Evolutionary conservation across 1,140 invertebrate genomes (phyloP).

Genomic region (Achatina immaculata): DNA sequence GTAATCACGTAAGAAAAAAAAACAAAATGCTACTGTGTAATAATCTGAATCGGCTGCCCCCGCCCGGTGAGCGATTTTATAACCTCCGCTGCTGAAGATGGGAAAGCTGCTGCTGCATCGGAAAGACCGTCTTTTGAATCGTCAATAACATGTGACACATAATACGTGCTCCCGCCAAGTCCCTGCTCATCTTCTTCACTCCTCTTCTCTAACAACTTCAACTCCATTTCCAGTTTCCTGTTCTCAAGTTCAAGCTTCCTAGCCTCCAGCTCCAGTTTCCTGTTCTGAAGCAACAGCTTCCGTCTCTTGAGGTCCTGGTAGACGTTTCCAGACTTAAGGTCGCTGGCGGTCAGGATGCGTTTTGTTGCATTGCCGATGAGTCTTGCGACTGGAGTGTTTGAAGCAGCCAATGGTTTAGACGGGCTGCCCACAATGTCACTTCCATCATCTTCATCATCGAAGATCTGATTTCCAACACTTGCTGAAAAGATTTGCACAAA

Average conservation of each 20-base stretch:
- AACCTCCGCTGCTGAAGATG: constrained; percentile 30
- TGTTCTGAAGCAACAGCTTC: constrained; percentile 13
- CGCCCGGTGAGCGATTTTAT: constrained; percentile 31
- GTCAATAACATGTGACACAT: constrained; percentile 36
- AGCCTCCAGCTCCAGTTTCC: constrained; percentile 32
- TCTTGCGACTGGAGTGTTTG: constrained; percentile 14
- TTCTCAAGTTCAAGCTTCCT: constrained; percentile 32
- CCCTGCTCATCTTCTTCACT: constrained; percentile 12
- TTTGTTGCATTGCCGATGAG: constrained; percentile 34
- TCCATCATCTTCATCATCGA: constrained; percentile 26
- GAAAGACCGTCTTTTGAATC: constrained; percentile 21
- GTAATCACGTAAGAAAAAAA: background rate
- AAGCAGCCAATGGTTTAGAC: background rate
- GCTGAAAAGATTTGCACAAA: constrained; percentile 21
- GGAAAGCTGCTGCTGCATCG: background rate
- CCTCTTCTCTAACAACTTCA: constrained; percentile 27
- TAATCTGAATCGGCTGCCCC: constrained; percentile 33
- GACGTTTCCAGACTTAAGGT: background rate
- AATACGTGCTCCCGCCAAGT: constrained; percentile 20
- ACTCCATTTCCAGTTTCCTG: constrained; percentile 32
- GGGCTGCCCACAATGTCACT: background rate
- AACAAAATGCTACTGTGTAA: constrained; percentile 17
- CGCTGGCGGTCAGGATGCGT: constrained; percentile 15
- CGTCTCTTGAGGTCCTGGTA: constrained; percentile 22
- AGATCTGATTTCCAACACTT: constrained; percentile 14